Evolutionary conservation across 2,113 vertebrate species (phyloP).

Genomic region (Loxodonta africana): DNA sequence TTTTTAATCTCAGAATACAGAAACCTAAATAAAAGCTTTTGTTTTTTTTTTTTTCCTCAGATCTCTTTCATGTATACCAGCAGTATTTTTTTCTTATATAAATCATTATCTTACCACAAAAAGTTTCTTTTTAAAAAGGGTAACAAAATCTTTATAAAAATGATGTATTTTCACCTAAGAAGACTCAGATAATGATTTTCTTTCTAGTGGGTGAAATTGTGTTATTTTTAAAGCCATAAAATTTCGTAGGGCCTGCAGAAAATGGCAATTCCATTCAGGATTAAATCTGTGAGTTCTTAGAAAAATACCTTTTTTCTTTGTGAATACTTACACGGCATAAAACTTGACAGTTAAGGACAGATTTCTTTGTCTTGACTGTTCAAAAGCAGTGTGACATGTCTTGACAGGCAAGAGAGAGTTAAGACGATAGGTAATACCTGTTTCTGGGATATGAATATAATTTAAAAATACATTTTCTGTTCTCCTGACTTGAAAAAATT

Average conservation of each 20-base stretch:
- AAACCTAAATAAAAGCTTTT: constrained; percentile 14
- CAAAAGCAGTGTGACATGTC: constrained; percentile 32
- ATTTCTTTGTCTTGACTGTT: neutral
- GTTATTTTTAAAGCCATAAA: constrained; percentile 49
- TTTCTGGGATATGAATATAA: constrained; percentile 61
- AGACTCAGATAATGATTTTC: constrained; percentile 19
- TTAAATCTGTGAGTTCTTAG: constrained; percentile 25
- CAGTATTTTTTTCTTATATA: neutral
- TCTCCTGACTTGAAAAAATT: constrained; percentile 12
- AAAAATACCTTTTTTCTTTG: constrained; percentile 49
- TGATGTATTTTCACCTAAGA: constrained; percentile 15
- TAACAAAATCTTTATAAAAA: constrained; percentile 30
- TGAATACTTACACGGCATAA: neutral
- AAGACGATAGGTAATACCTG: constrained; percentile 28
- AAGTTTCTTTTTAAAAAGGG: neutral
- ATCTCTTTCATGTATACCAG: neutral
- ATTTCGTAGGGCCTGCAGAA: constrained; percentile 6
- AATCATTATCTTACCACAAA: neutral
- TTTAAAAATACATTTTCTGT: neutral
- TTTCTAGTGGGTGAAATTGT: constrained; percentile 1
- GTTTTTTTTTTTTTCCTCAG: neutral
- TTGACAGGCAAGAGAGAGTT: constrained; percentile 23
- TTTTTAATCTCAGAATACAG: neutral
- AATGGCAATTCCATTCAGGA: constrained; percentile 38
- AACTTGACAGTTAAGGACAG: constrained; percentile 42